Percentiles rank a stretch among this genome's conserved stretches.
phyloP scores from a whole-genome alignment of 2,113 vertebrate species.

The Ammodramus savannarum region DNA sequence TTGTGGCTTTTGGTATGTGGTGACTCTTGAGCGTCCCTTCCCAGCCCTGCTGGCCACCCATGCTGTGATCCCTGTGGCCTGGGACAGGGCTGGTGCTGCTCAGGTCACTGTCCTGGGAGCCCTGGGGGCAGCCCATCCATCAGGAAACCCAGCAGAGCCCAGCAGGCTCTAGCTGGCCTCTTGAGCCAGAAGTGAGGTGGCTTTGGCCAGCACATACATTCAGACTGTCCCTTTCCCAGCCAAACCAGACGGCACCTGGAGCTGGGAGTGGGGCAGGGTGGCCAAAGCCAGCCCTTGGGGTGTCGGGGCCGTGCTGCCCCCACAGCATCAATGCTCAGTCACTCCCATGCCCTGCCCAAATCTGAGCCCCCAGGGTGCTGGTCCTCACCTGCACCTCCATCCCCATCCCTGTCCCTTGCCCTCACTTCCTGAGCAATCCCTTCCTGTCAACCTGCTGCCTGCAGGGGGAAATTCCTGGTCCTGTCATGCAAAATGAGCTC shows the following conservation, averaged over 20 bases:
- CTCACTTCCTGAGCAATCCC: background rate
- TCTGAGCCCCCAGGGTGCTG: background rate
- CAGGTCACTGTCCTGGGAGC: accelerated
- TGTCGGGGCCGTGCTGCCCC: accelerated
- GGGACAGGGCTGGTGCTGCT: background rate
- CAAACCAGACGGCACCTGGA: background rate
- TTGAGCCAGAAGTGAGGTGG: background rate
- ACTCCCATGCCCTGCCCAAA: background rate
- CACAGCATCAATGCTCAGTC: background rate
- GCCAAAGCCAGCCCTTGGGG: accelerated
- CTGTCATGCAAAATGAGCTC: background rate
- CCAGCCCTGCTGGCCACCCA: background rate
- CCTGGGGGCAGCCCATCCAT: background rate
- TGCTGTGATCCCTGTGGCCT: accelerated
- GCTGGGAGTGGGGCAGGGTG: background rate
- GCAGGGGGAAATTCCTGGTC: background rate
- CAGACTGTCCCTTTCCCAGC: background rate
- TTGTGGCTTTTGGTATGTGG: background rate
- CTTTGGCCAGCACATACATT: background rate
- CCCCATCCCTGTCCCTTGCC: background rate
- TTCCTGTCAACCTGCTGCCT: background rate
- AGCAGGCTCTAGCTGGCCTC: background rate
- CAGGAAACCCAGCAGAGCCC: background rate
- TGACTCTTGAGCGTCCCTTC: background rate
- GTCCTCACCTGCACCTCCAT: background rate